Base-by-base conservation (phyloP, 2,113 vertebrate species). In the Chascanopsetta lugubris region DNA sequence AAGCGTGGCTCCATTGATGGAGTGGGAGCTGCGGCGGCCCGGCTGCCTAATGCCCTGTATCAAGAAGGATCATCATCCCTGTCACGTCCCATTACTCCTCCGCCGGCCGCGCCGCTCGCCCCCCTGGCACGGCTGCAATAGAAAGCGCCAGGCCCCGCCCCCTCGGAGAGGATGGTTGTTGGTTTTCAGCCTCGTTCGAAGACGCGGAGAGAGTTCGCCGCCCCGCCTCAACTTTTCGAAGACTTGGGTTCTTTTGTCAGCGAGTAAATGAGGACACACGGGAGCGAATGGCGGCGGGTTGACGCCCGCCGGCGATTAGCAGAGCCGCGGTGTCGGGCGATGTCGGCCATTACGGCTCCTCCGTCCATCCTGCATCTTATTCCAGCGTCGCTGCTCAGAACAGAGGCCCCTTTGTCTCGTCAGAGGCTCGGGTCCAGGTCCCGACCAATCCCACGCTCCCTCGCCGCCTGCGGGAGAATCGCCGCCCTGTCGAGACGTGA, bases 1-100 rank as follows among this genome's bases (percentile, higher is more conserved):
- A 49, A 69, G 79, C 86, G 67, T 76, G 68, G 43, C 59, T 72
- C 51, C 64, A 80, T 59, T 83, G 85, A 87, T 70, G 83, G 80
- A 80, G 60, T 68, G 58, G 72, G 56, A 80, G 75, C 72, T 75
- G 49, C 2, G 49, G 70, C 43, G 77, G 66, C 77, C 43, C 34
- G 55, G 62, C 84, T 72, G 81, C 87, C 82, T 85, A 88, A 88
- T 84, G 83, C 83, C 83, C 83, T 75, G 74, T 68, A 82, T 86
- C 83, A 60, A 56, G 73, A 74, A 62, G 66, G 70, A 87, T 87
- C 82, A 81, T 85, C 82, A 79, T 85, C 85, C 80, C 72, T 65
- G 83, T 87, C 84, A 84, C 77, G 71, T 84, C 70, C 76, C 79
- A 88, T 90, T 89, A 85, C 84, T 75, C 73, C 68, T 67, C 70